phyloP scores from a whole-genome alignment of 2,888 invertebrate genomes.

The Protophormia terraenovae region DNA sequence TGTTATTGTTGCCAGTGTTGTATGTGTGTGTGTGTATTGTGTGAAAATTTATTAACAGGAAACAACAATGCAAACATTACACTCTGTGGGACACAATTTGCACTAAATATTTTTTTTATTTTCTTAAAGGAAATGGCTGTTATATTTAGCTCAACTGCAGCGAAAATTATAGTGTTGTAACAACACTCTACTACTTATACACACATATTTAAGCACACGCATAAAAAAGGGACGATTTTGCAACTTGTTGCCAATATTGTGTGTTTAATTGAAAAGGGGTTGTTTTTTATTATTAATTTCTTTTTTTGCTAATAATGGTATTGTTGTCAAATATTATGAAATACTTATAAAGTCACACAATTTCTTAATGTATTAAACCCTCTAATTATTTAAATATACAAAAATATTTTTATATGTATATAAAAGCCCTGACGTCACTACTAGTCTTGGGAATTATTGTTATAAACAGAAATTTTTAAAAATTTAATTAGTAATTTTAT shows the following conservation, averaged over 20 bases:
- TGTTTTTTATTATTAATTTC: background rate
- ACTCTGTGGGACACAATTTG: constrained; percentile 55
- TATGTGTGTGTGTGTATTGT: constrained; percentile 36
- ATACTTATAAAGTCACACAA: constrained; percentile 48
- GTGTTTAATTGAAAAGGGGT: constrained; percentile 19
- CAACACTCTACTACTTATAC: background rate
- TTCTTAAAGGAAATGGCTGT: background rate
- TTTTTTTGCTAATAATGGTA: constrained; percentile 58
- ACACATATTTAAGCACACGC: background rate
- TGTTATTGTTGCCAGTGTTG: background rate
- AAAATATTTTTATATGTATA: background rate
- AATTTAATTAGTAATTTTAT: constrained; percentile 57
- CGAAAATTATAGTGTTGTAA: constrained; percentile 60
- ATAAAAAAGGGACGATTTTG: constrained; percentile 49
- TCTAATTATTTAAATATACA: constrained; percentile 56
- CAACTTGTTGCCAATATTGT: constrained; percentile 64
- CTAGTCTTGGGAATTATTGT: constrained; percentile 47
- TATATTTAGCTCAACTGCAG: constrained; percentile 55
- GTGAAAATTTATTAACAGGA: constrained; percentile 67
- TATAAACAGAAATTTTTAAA: constrained; percentile 4
- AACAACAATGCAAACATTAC: constrained; percentile 57
- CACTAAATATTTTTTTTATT: too few species aligned
- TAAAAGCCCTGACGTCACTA: constrained; percentile 50
- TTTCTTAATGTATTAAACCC: constrained; percentile 29
- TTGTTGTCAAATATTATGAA: constrained; percentile 47